These are phyloP conservation scores for Drosophila algonquin DNA, from an alignment of 2,888 invertebrate species.

Conservation along the genomic window DNA sequence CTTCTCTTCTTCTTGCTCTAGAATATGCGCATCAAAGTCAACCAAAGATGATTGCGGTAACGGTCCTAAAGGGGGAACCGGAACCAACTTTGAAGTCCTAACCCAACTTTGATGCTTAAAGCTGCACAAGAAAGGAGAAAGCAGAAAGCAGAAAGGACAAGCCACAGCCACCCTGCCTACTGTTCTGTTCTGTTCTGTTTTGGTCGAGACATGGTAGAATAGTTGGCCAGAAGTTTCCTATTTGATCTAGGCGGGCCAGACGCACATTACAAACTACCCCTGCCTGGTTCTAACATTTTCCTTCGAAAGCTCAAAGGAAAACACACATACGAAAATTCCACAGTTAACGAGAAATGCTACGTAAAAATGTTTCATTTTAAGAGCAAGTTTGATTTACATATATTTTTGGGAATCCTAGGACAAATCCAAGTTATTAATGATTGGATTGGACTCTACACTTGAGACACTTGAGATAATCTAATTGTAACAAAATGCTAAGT, in stretches of 20 bases:
- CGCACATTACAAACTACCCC: no score
- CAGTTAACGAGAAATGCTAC: no score
- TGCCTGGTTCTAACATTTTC: no score
- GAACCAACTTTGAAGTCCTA: conserved; percentile 13
- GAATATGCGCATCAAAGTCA: conserved; percentile 45
- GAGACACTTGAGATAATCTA: no score
- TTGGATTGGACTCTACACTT: no score
- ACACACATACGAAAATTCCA: no score
- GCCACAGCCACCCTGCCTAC: not conserved
- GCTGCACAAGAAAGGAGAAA: conserved; percentile 15
- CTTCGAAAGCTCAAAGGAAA: no score
- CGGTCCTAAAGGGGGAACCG: not conserved
- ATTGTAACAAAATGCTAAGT: no score
- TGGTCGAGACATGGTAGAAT: not conserved
- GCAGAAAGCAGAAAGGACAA: conserved; percentile 19
- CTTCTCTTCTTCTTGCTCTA: conserved; percentile 14
- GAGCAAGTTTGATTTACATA: no score
- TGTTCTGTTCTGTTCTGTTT: not conserved
- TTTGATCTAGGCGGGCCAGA: not conserved
- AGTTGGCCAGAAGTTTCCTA: not conserved
- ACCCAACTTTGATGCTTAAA: not conserved
- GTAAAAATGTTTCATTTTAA: no score
- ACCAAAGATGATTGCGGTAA: conserved; percentile 38
- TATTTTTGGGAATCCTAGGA: no score
- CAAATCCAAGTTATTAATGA: no score